Evolutionary conservation across 1,140 invertebrate genomes (phyloP), one percentile per base, ranked within the genome.

Genomic region (Platyscapa corneri): DNA sequence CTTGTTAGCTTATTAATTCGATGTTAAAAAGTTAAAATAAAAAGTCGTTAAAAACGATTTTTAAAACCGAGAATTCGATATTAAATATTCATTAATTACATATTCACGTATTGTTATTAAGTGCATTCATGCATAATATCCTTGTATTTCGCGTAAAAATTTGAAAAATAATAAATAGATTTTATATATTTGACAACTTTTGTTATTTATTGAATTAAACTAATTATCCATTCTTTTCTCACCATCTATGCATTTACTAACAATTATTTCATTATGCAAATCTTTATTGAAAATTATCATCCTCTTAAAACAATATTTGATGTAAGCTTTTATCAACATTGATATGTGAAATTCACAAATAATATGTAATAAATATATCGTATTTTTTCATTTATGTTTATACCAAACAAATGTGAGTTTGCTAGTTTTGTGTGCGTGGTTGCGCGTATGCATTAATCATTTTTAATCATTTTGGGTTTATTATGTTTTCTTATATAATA

Each of bases 121-220:
- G 53, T 56, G 72, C 60, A 83, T 84, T 84, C 76, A 37, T 65
- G 65, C 85, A 83, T 84, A 79, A 39, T 83, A 53, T 23, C n/a
- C 32, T 75, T 87, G 84, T 88, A 86, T 88, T 20, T 80, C 53
- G 80, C 65, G 85, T 42, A 84, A 75, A 82, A 87, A 79, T 82
- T 84, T 83, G 23, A 49, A 87, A 56, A 60, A 67, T 53, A 88
- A 87, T 88, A 87, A 87, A 87, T 84, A 87, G 49, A 87, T 88
- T 89, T 88, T 87, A 84, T 88, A 88, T 87, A 88, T 88, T 87
- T 88, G 23, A 86, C 42, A 72, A 86, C n/a, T 83, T 82, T 70
- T 85, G 27, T 39, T 74, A 14, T 74, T 27, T 42, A 74, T 74
- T 74, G 5, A 42, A 23, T 37, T 37, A 23, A 23, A 37, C 1